These are phyloP conservation scores for Gallinago paraguaiae DNA, from an alignment of 2,113 vertebrate genomes.

Conservation along the genomic window DNA sequence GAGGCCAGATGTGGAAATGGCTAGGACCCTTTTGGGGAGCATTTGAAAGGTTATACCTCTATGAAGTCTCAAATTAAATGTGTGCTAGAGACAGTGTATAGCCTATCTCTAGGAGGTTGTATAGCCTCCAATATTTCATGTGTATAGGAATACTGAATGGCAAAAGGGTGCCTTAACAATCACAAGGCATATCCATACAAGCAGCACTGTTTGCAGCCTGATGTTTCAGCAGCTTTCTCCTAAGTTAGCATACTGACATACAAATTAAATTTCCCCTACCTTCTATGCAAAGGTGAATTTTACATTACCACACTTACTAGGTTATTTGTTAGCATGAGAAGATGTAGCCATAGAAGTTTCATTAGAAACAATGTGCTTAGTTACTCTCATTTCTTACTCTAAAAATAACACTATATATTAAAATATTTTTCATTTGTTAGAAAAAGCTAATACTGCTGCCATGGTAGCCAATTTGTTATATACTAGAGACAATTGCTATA, in stretches of 20 bases:
- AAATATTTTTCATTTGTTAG: not conserved
- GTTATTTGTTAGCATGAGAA: not conserved
- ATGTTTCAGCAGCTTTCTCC: not conserved
- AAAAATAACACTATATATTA: not conserved
- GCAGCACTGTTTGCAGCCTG: not conserved
- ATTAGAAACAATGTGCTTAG: not conserved
- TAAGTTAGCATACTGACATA: not conserved
- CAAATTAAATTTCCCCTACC: not conserved
- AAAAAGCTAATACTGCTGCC: not conserved
- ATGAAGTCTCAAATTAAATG: not conserved
- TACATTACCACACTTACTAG: not conserved
- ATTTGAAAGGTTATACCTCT: not conserved
- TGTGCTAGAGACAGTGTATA: not conserved
- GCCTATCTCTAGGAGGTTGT: too few relatives aligned
- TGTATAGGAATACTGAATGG: not conserved
- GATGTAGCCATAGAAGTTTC: not conserved
- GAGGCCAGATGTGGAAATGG: slow-evolving; percentile 36
- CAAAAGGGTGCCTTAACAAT: not conserved
- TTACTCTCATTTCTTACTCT: not conserved
- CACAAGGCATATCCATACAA: not conserved
- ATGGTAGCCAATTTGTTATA: not conserved
- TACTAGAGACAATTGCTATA: not conserved
- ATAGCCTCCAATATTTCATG: rapidly evolving
- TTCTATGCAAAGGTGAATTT: not conserved
- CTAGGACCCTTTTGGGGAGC: not conserved